Evolutionary conservation across 1,140 invertebrate genomes (phyloP), one percentile per base, ranked within the genome.

Genomic region (Sycophaga agraensis): DNA sequence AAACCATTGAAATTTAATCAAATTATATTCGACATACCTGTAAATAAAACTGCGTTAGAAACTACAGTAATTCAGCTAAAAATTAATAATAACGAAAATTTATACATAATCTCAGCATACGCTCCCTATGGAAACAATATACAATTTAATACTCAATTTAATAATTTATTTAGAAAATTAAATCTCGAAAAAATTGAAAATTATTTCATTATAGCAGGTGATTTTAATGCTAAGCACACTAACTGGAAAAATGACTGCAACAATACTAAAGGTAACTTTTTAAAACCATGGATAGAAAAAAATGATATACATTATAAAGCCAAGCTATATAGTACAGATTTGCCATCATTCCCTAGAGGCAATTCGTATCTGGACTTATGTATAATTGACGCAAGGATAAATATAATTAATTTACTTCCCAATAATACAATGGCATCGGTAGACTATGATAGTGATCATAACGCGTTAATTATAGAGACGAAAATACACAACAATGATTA

Each of bases 151-250:
- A n/a, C n/a, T n/a, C n/a, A n/a, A n/a, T n/a, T n/a, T n/a, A n/a
- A n/a, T n/a, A n/a, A 8, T n/a, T 11, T 6, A n/a, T 39, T 39
- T 39, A 14, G n/a, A 4, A 4, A n/a, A 31, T 7, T 28, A 11
- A 60, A 26, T 2, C 28, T 21, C 12, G 6, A 6, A 40, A 37
- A 56, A 22, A 21, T 21, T 22, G 59, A 48, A 21, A 59, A 40
- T 31, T 60, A 9, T 28, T 65, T 2, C 48, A 40, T 46, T 28
- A 45, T 24, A 48, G 53, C 8, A 34, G 55, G 55, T 5, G 55
- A 58, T 34, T 34, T 39, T 12, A 58, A 58, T 12, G 40, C 26
- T 8, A 31, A 14, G 17, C 43, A 46, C 8, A 34, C 22, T 1
- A 45, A 8, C 11, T 45, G 55, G 24, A 48, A 37, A 3, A 21